A percentile compares a stretch with the other conserved stretches of the same genome.
phyloP scores from a whole-genome alignment of 2,113 vertebrate species.

The Thymallus thymallus region DNA sequence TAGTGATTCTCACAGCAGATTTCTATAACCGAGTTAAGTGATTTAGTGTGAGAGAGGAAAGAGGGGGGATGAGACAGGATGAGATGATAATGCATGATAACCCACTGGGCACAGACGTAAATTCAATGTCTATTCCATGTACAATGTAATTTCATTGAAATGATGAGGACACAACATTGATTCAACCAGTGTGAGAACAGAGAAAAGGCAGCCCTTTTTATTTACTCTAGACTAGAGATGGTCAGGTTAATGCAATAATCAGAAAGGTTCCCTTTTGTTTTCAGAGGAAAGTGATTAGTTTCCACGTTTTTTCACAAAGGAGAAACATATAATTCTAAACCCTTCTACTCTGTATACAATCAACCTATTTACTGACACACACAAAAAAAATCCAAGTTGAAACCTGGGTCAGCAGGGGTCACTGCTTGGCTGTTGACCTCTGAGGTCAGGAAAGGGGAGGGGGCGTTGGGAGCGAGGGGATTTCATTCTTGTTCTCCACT shows the following conservation, averaged over 20 bases:
- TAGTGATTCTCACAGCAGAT: constrained; percentile 15
- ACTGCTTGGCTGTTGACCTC: constrained; percentile 50
- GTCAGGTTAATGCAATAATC: too few relatives aligned
- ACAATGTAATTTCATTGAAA: too few relatives aligned
- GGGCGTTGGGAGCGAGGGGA: constrained; percentile 31
- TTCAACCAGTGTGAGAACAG: too few relatives aligned
- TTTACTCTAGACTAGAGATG: too few relatives aligned
- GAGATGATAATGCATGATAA: constrained; percentile 19
- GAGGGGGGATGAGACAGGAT: background rate
- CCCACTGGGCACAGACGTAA: too few relatives aligned
- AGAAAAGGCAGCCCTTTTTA: too few relatives aligned
- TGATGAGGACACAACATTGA: too few relatives aligned
- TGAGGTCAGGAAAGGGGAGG: constrained; percentile 43
- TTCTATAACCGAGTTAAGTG: constrained; percentile 34
- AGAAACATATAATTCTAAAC: background rate
- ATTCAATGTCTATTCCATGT: too few relatives aligned
- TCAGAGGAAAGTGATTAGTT: background rate
- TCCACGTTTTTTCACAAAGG: too few relatives aligned
- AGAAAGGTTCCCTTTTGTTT: background rate
- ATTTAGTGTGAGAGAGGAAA: constrained; percentile 20
- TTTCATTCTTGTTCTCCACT: constrained; percentile 50
- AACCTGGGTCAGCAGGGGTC: constrained; percentile 40
- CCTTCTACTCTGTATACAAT: constrained; percentile 31
- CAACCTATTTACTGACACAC: constrained; percentile 19
- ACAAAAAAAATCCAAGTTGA: constrained; percentile 17